Conservation (phyloP, 2,113 vertebrate genomes). For the Athene noctua region DNA sequence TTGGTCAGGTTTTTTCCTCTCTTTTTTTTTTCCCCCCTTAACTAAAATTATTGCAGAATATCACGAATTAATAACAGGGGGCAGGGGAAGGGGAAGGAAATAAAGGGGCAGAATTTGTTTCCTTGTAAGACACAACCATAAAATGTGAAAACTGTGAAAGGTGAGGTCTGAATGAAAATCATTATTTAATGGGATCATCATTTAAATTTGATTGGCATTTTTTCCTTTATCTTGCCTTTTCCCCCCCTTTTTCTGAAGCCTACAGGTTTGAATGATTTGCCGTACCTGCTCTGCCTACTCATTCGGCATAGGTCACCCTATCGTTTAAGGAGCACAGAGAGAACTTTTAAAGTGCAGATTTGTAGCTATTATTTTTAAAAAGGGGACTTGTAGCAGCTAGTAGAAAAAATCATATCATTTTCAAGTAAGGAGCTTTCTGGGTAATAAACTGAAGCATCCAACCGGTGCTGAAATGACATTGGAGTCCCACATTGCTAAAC, state of each 20-base stretch:
- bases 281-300: conserved; percentile 49
- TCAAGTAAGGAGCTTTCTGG: conserved; percentile 62
- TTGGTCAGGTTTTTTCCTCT: conserved; percentile 66
- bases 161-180: conserved; percentile 60
- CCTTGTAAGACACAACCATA: not conserved
- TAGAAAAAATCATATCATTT: conserved; percentile 57
- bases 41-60: conserved; percentile 68
- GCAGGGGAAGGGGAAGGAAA: not conserved
- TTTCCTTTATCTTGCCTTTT: conserved; percentile 32
- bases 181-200: conserved; percentile 77
- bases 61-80: conserved; percentile 45
- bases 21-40: not conserved
- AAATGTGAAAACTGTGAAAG: conserved; percentile 14
- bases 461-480: not conserved
- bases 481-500: conserved; percentile 59
- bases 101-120: conserved; percentile 38
- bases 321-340: not conserved
- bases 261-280: conserved; percentile 35
- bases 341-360: conserved; percentile 58
- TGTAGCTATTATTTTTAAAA: conserved; percentile 55
- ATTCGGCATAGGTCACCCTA: conserved; percentile 20
- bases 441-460: conserved; percentile 63
- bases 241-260: not conserved
- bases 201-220: conserved; percentile 69
- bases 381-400: conserved; percentile 55